Evolutionary conservation across 2,113 vertebrate species (phyloP), one percentile per base, ranked within the genome.

Genomic region (Scolopax mira): DNA sequence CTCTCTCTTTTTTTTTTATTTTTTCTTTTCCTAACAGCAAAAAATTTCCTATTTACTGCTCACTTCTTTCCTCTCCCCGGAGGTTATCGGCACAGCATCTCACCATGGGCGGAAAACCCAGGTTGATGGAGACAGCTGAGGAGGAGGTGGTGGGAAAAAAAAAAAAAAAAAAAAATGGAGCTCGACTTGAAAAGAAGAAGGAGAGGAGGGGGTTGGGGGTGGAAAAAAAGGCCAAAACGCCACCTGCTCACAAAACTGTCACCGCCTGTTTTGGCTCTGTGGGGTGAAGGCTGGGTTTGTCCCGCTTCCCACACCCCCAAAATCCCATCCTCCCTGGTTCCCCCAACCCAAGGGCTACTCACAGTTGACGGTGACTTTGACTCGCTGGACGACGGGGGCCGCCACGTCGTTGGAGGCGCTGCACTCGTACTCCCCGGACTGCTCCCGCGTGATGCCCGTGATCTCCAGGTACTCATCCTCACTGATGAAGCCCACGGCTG

Each of bases 351-450:
- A 46, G 19, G 46, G 21, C 9, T 21, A 98, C 99, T 99, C 96
- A 99, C 99, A 99, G 98, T 99, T 99, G 91, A 99, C 99, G 4
- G 98, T 99, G 97, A 99, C 98, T 98, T 98, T 98, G 49, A 99
- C 98, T 72, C 98, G 98, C 96, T 98, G 98, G 15, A 98, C 98
- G 11, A 99, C 99, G 1, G 98, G 98, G 0, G 98, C 97, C 5
- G 99, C 98, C 69, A 99, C 99, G 1, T 99, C 99, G 0, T 99
- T 99, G 97, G 98, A 98, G 12, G 99, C 99, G 5, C 98, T 99
- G 98, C 99, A 99, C 93, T 99, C 98, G 2, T 99, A 99, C 44
- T 98, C 98, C 25, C 99, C 99, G 0, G 99, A 99, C 95, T 98
- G 98, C 94, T 99, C 98, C 94, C 98, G 98, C 4, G 98, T 98